These are phyloP conservation scores for Esox niger DNA, from an alignment of 2,113 vertebrate genomes.

Conservation along the genomic window DNA sequence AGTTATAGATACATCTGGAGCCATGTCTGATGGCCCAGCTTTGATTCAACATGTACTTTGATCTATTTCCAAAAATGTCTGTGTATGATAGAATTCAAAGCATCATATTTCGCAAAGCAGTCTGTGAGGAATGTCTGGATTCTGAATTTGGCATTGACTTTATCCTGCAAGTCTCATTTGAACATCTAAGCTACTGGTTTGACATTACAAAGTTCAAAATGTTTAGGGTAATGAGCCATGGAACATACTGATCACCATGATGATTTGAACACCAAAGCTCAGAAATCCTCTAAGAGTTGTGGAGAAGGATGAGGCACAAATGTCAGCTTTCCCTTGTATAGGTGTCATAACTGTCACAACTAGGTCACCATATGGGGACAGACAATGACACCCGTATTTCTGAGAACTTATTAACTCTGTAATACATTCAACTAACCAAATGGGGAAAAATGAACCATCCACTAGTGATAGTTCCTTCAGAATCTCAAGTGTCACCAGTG, in stretches of 20 bases:
- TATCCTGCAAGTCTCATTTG: no score
- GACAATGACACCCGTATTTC: no score
- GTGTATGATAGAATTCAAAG: neutral
- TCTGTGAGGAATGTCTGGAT: neutral
- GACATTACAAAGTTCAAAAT: no score
- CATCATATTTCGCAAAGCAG: neutral
- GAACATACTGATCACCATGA: no score
- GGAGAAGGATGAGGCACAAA: constrained; percentile 19
- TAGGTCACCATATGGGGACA: neutral
- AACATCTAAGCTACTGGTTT: neutral
- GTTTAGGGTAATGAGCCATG: no score
- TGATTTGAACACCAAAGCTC: no score
- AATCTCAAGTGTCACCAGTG: no score
- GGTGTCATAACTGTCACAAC: constrained; percentile 14
- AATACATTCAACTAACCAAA: no score
- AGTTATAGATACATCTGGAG: neutral
- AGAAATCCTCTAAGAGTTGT: neutral
- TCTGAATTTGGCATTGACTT: no score
- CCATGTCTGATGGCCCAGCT: neutral
- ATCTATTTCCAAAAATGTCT: neutral
- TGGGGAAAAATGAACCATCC: no score
- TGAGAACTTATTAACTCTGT: no score
- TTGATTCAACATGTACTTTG: neutral
- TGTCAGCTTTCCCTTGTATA: constrained; percentile 15
- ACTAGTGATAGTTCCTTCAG: no score